phyloP scores from a whole-genome alignment of 2,113 vertebrate genomes.

The Halichoeres trimaculatus region DNA sequence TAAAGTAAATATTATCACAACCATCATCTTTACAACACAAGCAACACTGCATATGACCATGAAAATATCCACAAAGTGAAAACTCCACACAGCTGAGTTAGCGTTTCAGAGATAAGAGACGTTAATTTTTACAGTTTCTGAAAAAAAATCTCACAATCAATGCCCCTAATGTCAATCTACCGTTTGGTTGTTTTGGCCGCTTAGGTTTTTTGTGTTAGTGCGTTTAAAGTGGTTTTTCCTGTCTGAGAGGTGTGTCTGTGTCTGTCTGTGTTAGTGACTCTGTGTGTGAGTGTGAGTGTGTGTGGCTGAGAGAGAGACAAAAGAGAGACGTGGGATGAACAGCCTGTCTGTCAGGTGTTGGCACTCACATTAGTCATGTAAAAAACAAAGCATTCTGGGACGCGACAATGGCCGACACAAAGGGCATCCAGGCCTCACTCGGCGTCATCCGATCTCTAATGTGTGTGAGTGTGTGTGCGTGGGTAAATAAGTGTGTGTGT shows the following conservation, averaged over 20 bases:
- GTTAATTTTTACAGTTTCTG: neutral
- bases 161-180: neutral
- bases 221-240: conserved; percentile 20
- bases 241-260: conserved; percentile 22
- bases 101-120: neutral
- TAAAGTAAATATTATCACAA: neutral
- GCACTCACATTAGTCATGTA: conserved; percentile 76
- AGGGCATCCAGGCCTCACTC: conserved; percentile 71
- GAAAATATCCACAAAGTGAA: neutral
- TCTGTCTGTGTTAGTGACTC: conserved; percentile 3
- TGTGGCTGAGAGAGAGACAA: conserved; percentile 1
- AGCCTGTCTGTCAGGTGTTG: conserved; percentile 76
- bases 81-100: neutral
- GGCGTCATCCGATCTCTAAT: conserved; percentile 72
- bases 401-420: conserved; percentile 71
- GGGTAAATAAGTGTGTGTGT: conserved; percentile 13
- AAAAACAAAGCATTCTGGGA: conserved; percentile 71
- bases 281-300: conserved; percentile 20
- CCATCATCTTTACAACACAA: neutral
- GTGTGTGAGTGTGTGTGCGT: conserved; percentile 39
- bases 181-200: neutral
- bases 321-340: conserved; percentile 42
- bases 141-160: neutral
- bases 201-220: neutral
- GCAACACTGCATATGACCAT: neutral